Percentiles rank a stretch among this genome's conserved stretches.
phyloP scores from a whole-genome alignment of 2,888 invertebrate genomes.

The Lasioglossum zephyrum region DNA sequence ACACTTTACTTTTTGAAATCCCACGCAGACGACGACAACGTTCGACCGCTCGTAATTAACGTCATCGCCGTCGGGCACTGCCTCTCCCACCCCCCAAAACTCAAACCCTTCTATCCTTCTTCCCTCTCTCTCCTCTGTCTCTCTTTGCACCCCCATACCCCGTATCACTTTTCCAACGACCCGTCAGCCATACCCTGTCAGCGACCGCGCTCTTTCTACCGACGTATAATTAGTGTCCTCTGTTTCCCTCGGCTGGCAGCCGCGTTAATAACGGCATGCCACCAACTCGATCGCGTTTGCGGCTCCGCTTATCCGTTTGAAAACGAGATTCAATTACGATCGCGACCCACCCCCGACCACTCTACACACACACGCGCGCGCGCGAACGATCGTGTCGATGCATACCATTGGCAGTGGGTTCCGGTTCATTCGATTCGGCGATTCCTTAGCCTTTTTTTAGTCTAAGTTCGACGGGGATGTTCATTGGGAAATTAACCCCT shows the following conservation, averaged over 20 bases:
- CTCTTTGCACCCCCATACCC: not conserved
- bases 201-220: constrained; percentile 48
- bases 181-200: constrained; percentile 54
- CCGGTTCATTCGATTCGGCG: constrained; percentile 4
- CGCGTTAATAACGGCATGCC: constrained; percentile 67
- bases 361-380: not conserved
- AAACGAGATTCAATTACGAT: constrained; percentile 79
- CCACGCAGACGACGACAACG: constrained; percentile 65
- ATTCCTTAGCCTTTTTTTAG: not conserved
- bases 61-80: constrained; percentile 65
- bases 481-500: constrained; percentile 10
- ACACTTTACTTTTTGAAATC: constrained; percentile 72
- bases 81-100: constrained; percentile 35
- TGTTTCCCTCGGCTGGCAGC: constrained; percentile 63
- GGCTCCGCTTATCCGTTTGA: constrained; percentile 74
- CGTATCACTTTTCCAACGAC: constrained; percentile 51
- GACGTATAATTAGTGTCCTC: constrained; percentile 77
- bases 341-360: constrained; percentile 37
- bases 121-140: not conserved
- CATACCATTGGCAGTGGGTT: not conserved
- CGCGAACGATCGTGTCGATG: not conserved
- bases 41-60: constrained; percentile 77
- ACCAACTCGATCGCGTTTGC: constrained; percentile 74
- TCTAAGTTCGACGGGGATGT: constrained; percentile 3
- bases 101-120: constrained; percentile 2